A percentile compares a stretch with the other conserved stretches of the same genome.
phyloP scores from a whole-genome alignment of 2,797 vertebrate species.

The Neostethus bicornis region DNA sequence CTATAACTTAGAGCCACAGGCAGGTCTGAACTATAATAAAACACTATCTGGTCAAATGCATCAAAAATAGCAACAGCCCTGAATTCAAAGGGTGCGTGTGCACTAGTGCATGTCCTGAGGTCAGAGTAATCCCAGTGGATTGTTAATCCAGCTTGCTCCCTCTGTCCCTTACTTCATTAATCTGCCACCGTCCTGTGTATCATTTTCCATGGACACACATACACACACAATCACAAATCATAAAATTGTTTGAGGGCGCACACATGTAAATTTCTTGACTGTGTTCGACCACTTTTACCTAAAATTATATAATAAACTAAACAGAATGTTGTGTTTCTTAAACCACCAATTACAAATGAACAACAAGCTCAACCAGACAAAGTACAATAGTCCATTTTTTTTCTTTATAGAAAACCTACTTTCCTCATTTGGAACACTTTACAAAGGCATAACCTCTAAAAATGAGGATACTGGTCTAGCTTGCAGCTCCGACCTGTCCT shows the following conservation, averaged over 20 bases:
- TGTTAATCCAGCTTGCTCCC: slow-evolving; percentile 64
- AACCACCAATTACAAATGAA: too few relatives aligned
- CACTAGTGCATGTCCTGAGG: slow-evolving; percentile 28
- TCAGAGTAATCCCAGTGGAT: slow-evolving; percentile 60
- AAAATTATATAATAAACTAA: too few relatives aligned
- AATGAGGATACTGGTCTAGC: not conserved
- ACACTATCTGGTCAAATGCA: slow-evolving; percentile 26
- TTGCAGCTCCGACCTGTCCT: not conserved
- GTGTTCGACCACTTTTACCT: too few relatives aligned
- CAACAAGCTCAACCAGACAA: too few relatives aligned
- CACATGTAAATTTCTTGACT: not conserved
- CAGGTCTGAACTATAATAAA: slow-evolving; percentile 26
- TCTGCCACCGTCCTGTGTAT: slow-evolving; percentile 46
- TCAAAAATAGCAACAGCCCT: slow-evolving; percentile 48
- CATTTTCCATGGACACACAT: slow-evolving; percentile 42
- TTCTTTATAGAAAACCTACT: not conserved
- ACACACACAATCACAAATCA: slow-evolving; percentile 16
- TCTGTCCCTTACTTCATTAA: slow-evolving; percentile 68
- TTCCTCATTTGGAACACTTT: not conserved
- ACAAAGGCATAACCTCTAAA: not conserved
- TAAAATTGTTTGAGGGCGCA: slow-evolving; percentile 1
- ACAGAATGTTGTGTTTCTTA: too few relatives aligned
- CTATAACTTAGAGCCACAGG: slow-evolving; percentile 40
- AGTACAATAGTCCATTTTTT: not conserved
- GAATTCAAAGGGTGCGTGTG: slow-evolving; percentile 23